These are phyloP conservation scores for Stichodactyla helianthus DNA, from an alignment of 64 coral and sea anemone genomes.

Conservation along the genomic window DNA sequence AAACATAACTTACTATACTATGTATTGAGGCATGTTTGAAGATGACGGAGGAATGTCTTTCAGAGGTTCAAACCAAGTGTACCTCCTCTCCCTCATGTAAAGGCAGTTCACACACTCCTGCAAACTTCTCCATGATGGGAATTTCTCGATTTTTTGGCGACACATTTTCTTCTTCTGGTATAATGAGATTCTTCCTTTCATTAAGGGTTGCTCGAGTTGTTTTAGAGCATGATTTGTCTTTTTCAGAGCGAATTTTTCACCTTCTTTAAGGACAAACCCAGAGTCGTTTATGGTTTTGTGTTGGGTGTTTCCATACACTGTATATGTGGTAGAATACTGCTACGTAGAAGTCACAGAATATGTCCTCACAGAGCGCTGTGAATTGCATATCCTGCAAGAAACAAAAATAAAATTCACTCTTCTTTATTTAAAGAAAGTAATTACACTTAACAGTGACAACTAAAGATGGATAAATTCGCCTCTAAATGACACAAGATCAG, in stretches of 20 bases:
- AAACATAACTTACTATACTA: background rate
- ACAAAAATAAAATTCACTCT: background rate
- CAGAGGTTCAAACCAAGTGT: constrained; percentile 55
- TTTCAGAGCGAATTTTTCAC: constrained; percentile 84
- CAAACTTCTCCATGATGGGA: constrained; percentile 71
- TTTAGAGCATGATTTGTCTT: constrained; percentile 42
- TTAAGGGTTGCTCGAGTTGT: constrained; percentile 57
- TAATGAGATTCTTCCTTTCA: constrained; percentile 56
- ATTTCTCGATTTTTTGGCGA: constrained; percentile 49
- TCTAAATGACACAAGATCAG: no score
- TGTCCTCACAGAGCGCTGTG: constrained; percentile 50
- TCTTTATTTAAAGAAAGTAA: no score
- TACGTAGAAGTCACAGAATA: constrained; percentile 86
- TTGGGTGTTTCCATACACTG: constrained; percentile 90
- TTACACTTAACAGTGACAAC: no score
- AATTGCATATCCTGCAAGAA: constrained; percentile 78
- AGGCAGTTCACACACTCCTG: constrained; percentile 91
- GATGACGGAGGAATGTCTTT: no score
- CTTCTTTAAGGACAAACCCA: constrained; percentile 87
- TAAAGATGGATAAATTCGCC: no score
- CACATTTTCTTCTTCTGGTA: constrained; percentile 62
- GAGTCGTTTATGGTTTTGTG: constrained; percentile 94
- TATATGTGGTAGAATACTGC: constrained; percentile 70
- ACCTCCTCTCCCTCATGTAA: constrained; percentile 94
- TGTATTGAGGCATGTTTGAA: no score